Evolutionary conservation across 2,113 vertebrate species (phyloP), one percentile per base, ranked within the genome.

Genomic region (human (Homo sapiens)): DNA sequence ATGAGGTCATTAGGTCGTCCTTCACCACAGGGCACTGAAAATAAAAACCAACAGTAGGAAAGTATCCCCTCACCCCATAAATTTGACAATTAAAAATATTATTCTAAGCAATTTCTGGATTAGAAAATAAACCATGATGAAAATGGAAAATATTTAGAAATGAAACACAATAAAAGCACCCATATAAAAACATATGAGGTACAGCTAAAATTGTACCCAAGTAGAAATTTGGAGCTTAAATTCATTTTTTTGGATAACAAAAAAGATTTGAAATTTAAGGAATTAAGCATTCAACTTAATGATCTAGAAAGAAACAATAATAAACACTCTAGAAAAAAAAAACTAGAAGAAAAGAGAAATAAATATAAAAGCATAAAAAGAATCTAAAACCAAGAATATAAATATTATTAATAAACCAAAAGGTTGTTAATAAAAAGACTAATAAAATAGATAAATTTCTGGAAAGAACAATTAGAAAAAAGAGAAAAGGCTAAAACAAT

Each of bases 141-240:
- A 91, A 80, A 80, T 20, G 7, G 92, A 96, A 95, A 92, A 17
- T 66, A 30, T 90, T 98, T 93, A 94, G 91, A 94, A 96, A 45
- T 78, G 61, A 43, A 80, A 79, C 45, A 64, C 2, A 32, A 66
- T 59, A 52, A 90, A 86, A 59, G 11, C 64, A 87, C n/a, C 2
- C 40, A 64, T 50, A 76, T 43, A 23, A 85, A 95, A 96, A 78
- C 22, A 18, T 61, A 43, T 13, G 9, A 73, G n/a, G 20, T n/a
- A 48, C 23, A 55, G 14, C 40, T 52, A 72, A 88, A 94, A 87
- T 52, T 81, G 10, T 43, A 83, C 30, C 70, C n/a, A 32, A 32
- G 9, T 68, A 38, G 32, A 52, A 75, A 84, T 75, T 61, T 38
- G 73, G 52, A 82, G 25, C 16, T 64, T 85, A 92, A 80, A 50